These are phyloP conservation scores for Lacanobia wlatinum DNA, from an alignment of 2,888 invertebrate genomes.

Conservation along the genomic window DNA sequence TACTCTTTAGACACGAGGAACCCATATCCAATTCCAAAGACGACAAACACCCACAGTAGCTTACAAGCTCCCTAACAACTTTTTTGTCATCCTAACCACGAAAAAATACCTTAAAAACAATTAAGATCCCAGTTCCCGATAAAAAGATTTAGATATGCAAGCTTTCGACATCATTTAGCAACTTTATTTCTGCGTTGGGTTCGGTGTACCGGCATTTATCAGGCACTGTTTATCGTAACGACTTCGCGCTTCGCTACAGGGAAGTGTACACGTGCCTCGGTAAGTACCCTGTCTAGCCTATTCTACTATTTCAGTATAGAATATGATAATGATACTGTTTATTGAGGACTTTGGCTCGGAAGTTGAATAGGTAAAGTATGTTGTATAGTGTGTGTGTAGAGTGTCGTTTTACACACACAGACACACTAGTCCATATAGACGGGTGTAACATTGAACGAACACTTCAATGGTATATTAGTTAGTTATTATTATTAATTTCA, in stretches of 20 bases:
- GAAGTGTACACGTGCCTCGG: slow-evolving; percentile 65
- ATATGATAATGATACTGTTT: slow-evolving; percentile 45
- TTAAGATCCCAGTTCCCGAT: slow-evolving; percentile 54
- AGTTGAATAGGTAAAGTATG: background rate
- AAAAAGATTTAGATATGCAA: slow-evolving; percentile 51
- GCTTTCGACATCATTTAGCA: slow-evolving; percentile 59
- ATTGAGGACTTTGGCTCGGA: slow-evolving; percentile 4
- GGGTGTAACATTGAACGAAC: no score
- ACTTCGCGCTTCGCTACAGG: slow-evolving; percentile 72
- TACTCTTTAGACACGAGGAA: background rate
- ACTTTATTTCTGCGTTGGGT: slow-evolving; percentile 67
- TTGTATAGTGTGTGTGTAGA: no score
- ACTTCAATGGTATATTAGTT: no score
- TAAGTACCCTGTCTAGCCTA: slow-evolving; percentile 46
- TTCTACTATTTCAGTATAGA: slow-evolving; percentile 25
- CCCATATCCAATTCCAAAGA: background rate
- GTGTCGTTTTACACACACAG: no score
- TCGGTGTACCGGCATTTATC: slow-evolving; percentile 71
- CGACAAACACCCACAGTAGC: slow-evolving; percentile 20
- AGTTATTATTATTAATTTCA: no score
- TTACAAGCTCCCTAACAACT: slow-evolving; percentile 29
- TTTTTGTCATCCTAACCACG: slow-evolving; percentile 8
- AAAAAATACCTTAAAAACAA: slow-evolving; percentile 45
- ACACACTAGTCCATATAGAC: no score
- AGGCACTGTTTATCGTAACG: slow-evolving; percentile 78